Base-by-base conservation (phyloP, 2,113 vertebrate genomes). In the Lepidothrix coronata region DNA sequence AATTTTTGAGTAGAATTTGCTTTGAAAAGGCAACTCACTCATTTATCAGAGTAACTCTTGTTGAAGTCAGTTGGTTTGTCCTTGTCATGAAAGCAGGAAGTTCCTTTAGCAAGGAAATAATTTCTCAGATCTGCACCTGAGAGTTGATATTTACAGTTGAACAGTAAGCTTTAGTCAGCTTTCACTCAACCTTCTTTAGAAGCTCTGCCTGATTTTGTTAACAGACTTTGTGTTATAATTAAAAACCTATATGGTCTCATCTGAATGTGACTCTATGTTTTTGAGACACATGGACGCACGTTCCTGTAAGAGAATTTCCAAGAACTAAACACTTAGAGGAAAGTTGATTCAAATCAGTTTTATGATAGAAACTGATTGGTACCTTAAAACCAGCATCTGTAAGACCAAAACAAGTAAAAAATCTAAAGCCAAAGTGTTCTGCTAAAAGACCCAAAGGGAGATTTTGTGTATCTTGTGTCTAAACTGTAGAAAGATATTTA, bases 211-310 rank as follows among this genome's bases (percentile, higher is more conserved):
- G 14, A 72, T 73, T 80, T 63, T 77, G 18, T 88, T 63, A 75
- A 78, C 11, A 77, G 46, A 52, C 24, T 63, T 73, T 5, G 4
- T 44, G 33, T 41, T 73, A 28, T 5, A 94, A 58, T 5, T 81
- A 57, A 74, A 90, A 85, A 46, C 3, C 43, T 58, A 67, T 48
- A 49, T 67, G 46, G 15, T 73, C 52, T 44, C 46, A 73, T 41
- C 23, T 79, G 79, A 67, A 43, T 8, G 4, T n/a, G 20, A 68
- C 33, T 33, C 46, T 6, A 2, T 14, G 15, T 70, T 86, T 89
- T 86, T 2, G 0, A 62, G 39, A 74, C 23, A 37, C n/a, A 57
- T 3, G 0, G 0, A 67, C n/a, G 31, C 27, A 80, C 35, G 83
- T 88, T 20, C 14, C 24, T 4, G 21, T 25, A 61, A 59, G 18